Evolutionary conservation across 2,113 vertebrate genomes (phyloP), one percentile per base, ranked within the genome.

Genomic region (Paradoxurus hermaphroditus): DNA sequence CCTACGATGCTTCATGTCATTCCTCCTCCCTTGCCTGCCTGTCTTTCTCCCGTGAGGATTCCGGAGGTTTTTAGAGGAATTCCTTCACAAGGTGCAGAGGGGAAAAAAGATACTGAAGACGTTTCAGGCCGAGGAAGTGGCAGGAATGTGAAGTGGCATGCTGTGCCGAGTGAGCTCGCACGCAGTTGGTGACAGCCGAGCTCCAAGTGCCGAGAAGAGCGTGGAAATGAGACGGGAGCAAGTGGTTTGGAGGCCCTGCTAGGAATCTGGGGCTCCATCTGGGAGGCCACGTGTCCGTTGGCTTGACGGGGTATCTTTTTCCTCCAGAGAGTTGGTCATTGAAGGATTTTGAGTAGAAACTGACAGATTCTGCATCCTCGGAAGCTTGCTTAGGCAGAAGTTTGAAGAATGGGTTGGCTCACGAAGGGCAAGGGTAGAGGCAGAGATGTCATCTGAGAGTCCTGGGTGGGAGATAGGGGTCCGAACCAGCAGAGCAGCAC

Each of bases 341-440:
- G 34, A 62, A 95, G 18, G 44, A 51, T 79, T 96, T 93, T 89
- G 53, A 95, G 70, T 13, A 95, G 65, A 81, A 83, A 68, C 25
- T 2, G 53, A 51, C 5, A 65, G 90, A 85, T 77, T 75, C 78
- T 86, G 34, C 56, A 39, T 78, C 96, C 72, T 86, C 31, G 46
- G 7, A 93, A 86, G 90, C 68, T 62, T 94, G 46, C 53, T 34
- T 91, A 63, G 53, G 39, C 53, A 67, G 62, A 90, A 46, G 29
- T 87, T 62, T 78, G 15, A 83, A 72, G n/a, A 85, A 29, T 44
- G 21, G 27, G 2, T 46, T 96, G 51, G 44, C 62, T 90, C 15
- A 34, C 53, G 23, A n/a, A 44, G 53, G 39, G 27, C 34, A 23
- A 82, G 70, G 68, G 7, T 36, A 94, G 81, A 86, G 36, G 13